Evolutionary conservation across 2,113 vertebrate species (phyloP).

Genomic region (Aegithalos caudatus): DNA sequence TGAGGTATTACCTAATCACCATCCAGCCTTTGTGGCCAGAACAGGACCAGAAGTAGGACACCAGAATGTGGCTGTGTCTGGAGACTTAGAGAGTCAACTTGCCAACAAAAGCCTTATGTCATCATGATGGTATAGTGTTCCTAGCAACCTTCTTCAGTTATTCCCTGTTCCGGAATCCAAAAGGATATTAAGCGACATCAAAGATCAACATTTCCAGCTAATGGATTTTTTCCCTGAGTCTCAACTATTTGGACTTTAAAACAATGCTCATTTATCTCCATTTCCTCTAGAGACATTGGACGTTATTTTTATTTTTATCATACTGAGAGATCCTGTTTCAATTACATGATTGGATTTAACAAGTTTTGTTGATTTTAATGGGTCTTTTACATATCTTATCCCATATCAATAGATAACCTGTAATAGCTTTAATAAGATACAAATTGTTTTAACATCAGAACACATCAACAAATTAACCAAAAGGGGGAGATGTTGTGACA

Average conservation of each 20-base stretch:
- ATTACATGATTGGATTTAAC: not conserved
- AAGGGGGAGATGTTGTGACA: not conserved
- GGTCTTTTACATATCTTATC: not conserved
- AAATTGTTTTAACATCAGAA: not conserved
- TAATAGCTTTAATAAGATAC: not conserved
- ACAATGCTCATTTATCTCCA: not conserved
- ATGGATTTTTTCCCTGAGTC: not conserved
- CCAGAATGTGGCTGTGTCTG: not conserved
- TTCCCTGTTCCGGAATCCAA: not conserved
- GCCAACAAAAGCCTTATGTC: not conserved
- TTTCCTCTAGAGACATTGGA: no score
- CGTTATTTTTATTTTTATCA: not conserved
- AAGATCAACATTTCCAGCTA: not conserved
- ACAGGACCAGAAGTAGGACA: not conserved
- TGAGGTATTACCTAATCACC: not conserved
- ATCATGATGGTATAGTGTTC: not conserved
- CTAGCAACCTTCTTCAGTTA: not conserved
- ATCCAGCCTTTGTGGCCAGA: not conserved
- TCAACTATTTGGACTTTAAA: not conserved
- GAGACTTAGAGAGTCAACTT: not conserved
- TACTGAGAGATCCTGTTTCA: not conserved
- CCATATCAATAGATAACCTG: not conserved
- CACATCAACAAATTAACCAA: not conserved
- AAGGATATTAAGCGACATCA: not conserved
- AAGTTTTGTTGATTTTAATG: not conserved